Conservation (phyloP, 1,140 invertebrate species). For the Polypedilum pembai region DNA sequence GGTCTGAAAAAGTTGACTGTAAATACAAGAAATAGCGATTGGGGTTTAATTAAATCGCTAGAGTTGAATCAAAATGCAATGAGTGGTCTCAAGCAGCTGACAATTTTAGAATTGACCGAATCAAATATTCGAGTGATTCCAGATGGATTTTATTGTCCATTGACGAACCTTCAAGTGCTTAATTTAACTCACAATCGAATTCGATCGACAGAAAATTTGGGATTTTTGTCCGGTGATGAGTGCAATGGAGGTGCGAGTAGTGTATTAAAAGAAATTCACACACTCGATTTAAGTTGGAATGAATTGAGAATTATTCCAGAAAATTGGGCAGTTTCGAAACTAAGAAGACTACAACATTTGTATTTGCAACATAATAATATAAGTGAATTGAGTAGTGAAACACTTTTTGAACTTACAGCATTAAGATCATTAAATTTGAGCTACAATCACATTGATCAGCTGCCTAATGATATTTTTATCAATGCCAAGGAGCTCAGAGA, state of each 20-base stretch:
- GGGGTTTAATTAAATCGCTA: conserved; percentile 62
- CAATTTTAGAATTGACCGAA: conserved; percentile 67
- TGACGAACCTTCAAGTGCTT: conserved; percentile 69
- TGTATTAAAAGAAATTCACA: conserved; percentile 54
- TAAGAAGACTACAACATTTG: conserved; percentile 67
- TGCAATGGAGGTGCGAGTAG: conserved; percentile 42
- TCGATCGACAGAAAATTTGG: conserved; percentile 61
- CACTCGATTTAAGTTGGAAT: conserved; percentile 72
- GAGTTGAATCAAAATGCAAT: conserved; percentile 61
- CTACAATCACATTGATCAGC: conserved; percentile 64
- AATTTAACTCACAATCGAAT: conserved; percentile 79
- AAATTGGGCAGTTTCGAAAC: conserved; percentile 60
- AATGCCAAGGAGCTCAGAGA: conserved; percentile 69
- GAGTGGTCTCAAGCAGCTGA: conserved; percentile 64
- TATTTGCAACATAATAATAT: conserved; percentile 76
- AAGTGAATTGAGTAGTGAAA: conserved; percentile 66
- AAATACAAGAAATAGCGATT: conserved; percentile 66
- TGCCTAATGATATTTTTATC: conserved; percentile 71
- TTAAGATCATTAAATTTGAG: conserved; percentile 75
- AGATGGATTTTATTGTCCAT: conserved; percentile 62
- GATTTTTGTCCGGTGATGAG: conserved; percentile 45
- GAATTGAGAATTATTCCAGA: conserved; percentile 61
- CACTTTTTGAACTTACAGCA: conserved; percentile 64
- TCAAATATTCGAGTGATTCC: conserved; percentile 75
- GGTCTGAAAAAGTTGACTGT: conserved; percentile 66